Evolutionary conservation across 35 echinoderm and acorn worm species (phyloP).

Genomic region (Amphiura filiformis): DNA sequence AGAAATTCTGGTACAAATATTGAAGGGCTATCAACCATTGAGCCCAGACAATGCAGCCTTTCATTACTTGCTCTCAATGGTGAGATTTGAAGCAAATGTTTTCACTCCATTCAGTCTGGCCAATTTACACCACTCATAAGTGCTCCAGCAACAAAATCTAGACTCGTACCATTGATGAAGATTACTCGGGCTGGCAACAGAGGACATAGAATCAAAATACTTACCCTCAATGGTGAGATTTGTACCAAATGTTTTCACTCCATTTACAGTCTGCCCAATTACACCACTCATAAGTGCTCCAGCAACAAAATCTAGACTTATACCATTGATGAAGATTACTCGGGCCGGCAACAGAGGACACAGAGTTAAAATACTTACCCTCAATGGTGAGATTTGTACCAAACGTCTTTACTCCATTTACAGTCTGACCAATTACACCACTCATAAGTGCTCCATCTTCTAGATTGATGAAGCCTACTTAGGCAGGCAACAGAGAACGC

Average conservation of each 20-base stretch:
- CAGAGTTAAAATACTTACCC: background rate
- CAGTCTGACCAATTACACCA: slow-evolving; percentile 29
- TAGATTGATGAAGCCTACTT: slow-evolving; percentile 44
- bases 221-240: slow-evolving; percentile 43
- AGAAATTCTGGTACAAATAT: too few species aligned
- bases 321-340: slow-evolving; percentile 25
- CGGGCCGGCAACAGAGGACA: too few species aligned
- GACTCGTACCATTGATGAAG: slow-evolving; percentile 21
- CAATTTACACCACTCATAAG: slow-evolving; percentile 34
- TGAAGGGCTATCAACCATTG: too few species aligned
- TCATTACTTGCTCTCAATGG: background rate
- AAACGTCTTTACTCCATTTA: slow-evolving; percentile 53
- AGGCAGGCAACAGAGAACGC: too few species aligned
- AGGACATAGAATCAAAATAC: too few species aligned
- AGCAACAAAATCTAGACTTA: slow-evolving; percentile 28
- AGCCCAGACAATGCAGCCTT: too few species aligned
- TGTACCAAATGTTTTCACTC: slow-evolving; percentile 45
- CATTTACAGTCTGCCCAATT: slow-evolving; percentile 41
- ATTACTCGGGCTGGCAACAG: too few species aligned
- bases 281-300: slow-evolving; percentile 26
- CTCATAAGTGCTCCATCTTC: slow-evolving; percentile 27
- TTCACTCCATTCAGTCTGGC: slow-evolving; percentile 38
- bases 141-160: slow-evolving; percentile 11
- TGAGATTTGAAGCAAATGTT: slow-evolving; percentile 60
- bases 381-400: slow-evolving; percentile 43